Conservation (phyloP, 2,797 vertebrate genomes). For the Prunella strophiata region DNA sequence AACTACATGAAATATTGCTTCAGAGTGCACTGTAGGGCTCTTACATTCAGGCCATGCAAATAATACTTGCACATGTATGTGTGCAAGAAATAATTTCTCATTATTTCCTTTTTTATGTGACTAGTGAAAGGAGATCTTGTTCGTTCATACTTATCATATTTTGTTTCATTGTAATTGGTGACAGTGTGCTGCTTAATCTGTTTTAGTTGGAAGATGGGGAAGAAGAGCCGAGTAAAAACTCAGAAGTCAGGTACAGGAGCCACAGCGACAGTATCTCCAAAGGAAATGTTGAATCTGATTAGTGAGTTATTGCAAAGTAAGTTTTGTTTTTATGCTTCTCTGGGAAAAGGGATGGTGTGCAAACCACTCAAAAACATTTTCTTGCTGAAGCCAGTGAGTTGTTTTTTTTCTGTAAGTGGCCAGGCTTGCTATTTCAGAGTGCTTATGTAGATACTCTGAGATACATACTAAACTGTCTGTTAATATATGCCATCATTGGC, state of each 20-base stretch:
- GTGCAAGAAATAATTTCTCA: background rate
- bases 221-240: conserved; percentile 98
- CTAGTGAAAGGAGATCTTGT: background rate
- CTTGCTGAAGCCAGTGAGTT: background rate
- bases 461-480: background rate
- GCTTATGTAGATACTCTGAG: background rate
- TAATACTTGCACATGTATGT: background rate
- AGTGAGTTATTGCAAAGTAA: conserved; percentile 94
- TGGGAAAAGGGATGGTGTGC: conserved; percentile 73
- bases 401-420: background rate
- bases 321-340: conserved; percentile 48
- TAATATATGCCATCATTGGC: background rate
- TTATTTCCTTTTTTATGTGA: background rate
- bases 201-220: conserved; percentile 89
- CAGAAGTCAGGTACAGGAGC: conserved; percentile 93
- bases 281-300: conserved; percentile 94
- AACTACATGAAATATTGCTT: background rate
- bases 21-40: background rate
- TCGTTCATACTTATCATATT: background rate
- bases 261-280: conserved; percentile 85
- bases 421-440: background rate
- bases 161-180: conserved; percentile 11
- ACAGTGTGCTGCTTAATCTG: conserved; percentile 14
- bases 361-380: background rate
- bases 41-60: background rate